A percentile compares a stretch with the other conserved stretches of the same genome.
Conservation (phyloP, 2,113 vertebrate species). For the Gadus macrocephalus region DNA sequence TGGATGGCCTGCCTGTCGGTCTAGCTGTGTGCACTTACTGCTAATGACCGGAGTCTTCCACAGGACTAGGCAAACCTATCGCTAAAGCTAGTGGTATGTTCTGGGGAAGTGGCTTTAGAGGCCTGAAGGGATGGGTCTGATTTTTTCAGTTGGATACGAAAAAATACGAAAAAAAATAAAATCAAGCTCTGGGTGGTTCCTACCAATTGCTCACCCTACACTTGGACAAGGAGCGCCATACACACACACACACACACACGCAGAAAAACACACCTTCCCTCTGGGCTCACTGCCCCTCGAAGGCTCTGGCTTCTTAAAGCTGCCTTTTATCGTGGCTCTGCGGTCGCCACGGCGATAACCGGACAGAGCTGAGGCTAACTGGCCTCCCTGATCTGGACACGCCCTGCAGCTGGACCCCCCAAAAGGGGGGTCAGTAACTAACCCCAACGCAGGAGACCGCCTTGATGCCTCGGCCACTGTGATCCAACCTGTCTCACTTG, state of each 20-base stretch:
- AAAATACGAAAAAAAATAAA: too few relatives aligned
- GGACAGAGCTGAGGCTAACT: constrained; percentile 27
- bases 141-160: too few relatives aligned
- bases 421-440: not conserved
- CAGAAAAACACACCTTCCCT: constrained; percentile 17
- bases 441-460: constrained; percentile 8
- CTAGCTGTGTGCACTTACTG: too few relatives aligned
- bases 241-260: constrained; percentile 1
- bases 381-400: not conserved
- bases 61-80: too few relatives aligned
- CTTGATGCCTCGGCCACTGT: not conserved
- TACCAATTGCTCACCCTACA: too few relatives aligned
- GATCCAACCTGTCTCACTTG: not conserved
- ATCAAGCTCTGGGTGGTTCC: too few relatives aligned
- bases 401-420: constrained; percentile 11
- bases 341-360: constrained; percentile 52
- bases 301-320: constrained; percentile 33
- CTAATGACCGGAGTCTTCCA: too few relatives aligned
- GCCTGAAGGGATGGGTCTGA: too few relatives aligned
- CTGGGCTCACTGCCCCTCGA: constrained; percentile 14
- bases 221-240: too few relatives aligned
- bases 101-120: too few relatives aligned
- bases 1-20: too few relatives aligned
- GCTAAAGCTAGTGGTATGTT: too few relatives aligned
- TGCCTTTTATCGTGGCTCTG: constrained; percentile 39